Conservation (phyloP, 2,113 vertebrate genomes). For the Actinemys pallida region DNA sequence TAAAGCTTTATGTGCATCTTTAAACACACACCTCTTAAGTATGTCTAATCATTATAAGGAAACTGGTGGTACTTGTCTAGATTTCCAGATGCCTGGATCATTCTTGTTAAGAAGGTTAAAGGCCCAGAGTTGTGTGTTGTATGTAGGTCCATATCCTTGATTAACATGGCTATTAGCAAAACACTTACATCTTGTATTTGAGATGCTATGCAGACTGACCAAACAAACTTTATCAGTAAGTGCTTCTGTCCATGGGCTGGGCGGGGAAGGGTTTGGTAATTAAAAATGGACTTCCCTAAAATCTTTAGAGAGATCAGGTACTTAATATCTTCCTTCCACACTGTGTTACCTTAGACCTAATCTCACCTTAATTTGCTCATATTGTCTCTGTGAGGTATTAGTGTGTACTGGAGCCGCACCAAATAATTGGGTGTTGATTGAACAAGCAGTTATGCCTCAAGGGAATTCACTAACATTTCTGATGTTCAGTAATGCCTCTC, state of each 20-base stretch:
- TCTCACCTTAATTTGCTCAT: too few species aligned
- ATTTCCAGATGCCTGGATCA: background rate
- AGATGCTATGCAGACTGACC: background rate
- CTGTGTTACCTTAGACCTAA: background rate
- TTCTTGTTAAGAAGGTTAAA: background rate
- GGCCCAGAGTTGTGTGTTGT: background rate
- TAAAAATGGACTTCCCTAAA: background rate
- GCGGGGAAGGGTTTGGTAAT: background rate
- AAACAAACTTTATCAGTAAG: background rate
- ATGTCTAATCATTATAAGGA: background rate
- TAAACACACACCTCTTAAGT: background rate
- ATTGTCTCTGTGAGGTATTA: too few species aligned
- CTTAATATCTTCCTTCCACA: background rate
- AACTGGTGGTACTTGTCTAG: background rate
- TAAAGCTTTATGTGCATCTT: constrained; percentile 33
- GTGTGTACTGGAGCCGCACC: too few species aligned
- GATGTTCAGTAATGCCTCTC: too few species aligned
- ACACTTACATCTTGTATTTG: background rate
- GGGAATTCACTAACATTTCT: too few species aligned
- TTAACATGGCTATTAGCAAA: background rate
- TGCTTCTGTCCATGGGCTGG: background rate
- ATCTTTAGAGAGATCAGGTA: background rate
- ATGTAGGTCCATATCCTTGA: fast-evolving
- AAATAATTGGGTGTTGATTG: too few species aligned
- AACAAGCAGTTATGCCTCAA: too few species aligned